Evolutionary conservation across 2,888 invertebrate species (phyloP).

Genomic region (Carcina quercana): DNA sequence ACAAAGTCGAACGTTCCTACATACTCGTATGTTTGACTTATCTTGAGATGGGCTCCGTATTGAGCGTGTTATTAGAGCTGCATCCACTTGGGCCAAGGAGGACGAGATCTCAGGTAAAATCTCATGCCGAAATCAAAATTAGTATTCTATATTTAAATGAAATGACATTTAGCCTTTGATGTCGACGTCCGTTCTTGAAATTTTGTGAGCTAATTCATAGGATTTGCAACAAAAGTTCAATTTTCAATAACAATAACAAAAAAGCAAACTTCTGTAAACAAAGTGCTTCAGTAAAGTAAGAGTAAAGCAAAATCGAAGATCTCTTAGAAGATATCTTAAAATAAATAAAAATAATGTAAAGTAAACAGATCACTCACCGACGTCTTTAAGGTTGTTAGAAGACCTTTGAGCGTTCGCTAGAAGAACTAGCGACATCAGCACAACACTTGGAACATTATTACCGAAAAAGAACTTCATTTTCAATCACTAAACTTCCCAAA

Average conservation of each 20-base stretch:
- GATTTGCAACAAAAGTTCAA: too few species aligned
- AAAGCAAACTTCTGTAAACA: too few species aligned
- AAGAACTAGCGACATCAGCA: conserved; percentile 55
- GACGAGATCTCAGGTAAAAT: conserved; percentile 2
- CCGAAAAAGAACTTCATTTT: conserved; percentile 50
- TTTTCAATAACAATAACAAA: too few species aligned
- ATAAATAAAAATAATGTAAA: too few species aligned
- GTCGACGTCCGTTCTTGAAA: neutral
- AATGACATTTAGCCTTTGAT: conserved; percentile 3
- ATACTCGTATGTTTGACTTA: too few species aligned
- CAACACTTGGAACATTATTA: conserved; percentile 51
- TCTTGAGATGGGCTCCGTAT: too few species aligned
- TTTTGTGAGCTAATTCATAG: too few species aligned
- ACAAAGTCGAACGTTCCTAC: too few species aligned
- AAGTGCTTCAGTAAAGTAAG: too few species aligned
- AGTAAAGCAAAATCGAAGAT: too few species aligned
- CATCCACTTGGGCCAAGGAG: conserved; percentile 4
- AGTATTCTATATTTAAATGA: conserved; percentile 3
- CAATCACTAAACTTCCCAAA: conserved; percentile 5
- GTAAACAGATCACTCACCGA: conserved; percentile 48
- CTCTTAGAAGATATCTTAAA: too few species aligned
- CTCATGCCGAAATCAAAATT: neutral
- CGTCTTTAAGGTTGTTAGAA: conserved; percentile 49
- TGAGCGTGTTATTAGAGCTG: too few species aligned
- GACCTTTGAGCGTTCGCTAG: conserved; percentile 61